Evolutionary conservation across 2,888 invertebrate genomes (phyloP).

Genomic region (Thereva nobilitata): DNA sequence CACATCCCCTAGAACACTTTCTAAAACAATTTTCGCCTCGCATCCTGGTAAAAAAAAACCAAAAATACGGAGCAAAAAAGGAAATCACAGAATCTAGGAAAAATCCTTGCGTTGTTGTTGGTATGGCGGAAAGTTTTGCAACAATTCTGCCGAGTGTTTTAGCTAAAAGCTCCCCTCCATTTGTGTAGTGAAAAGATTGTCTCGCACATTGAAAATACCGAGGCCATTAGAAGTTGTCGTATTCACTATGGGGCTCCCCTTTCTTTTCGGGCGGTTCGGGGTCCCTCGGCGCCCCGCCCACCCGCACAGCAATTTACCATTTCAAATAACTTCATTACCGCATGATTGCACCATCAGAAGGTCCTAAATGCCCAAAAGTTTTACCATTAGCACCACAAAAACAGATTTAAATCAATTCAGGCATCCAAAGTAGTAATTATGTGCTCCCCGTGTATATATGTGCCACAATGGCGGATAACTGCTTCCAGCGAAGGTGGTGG

Average conservation of each 20-base stretch:
- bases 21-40: too few relatives aligned
- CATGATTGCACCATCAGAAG: slow-evolving; percentile 41
- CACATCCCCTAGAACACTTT: too few relatives aligned
- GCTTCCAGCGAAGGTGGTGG: slow-evolving; percentile 6
- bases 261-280: not conserved
- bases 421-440: slow-evolving; percentile 42
- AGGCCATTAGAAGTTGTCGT: slow-evolving; percentile 24
- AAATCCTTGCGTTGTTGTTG: too few relatives aligned
- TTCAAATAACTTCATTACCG: slow-evolving; percentile 40
- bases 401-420: slow-evolving; percentile 44
- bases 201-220: slow-evolving; percentile 7
- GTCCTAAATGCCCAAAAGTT: slow-evolving; percentile 40
- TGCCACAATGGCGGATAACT: slow-evolving; percentile 29
- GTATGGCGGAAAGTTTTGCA: too few relatives aligned
- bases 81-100: too few relatives aligned
- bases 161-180: slow-evolving; percentile 9
- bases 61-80: too few relatives aligned
- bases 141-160: not conserved
- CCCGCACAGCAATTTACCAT: slow-evolving; percentile 33
- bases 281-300: not conserved
- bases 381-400: slow-evolving; percentile 43
- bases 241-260: not conserved
- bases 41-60: too few relatives aligned
- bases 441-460: slow-evolving; percentile 21
- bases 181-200: not conserved